Base-by-base conservation (phyloP, 2,888 invertebrate genomes). In the Dermolepida albohirtum region DNA sequence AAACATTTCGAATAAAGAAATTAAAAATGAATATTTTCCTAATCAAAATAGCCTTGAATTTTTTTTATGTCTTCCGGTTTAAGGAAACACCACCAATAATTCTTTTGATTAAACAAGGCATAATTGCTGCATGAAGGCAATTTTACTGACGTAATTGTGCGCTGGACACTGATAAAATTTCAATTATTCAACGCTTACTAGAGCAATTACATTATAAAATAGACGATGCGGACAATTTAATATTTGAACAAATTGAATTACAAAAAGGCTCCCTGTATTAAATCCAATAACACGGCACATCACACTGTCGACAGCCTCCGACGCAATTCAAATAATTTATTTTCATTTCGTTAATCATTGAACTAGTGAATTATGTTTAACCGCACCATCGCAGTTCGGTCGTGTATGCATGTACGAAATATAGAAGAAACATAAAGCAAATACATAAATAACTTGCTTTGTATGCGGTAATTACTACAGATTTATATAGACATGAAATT, bases 161-260 rank as follows among this genome's bases (percentile, higher is more conserved):
- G 40, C 10, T 11, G 6, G 17, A 11, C 47, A 62, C 34, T 47
- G 34, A 62, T 62, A 62, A 49, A 47, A 62, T 62, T 29, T 62
- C 47, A 62, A 47, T 62, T 62, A 62, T 62, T 62, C 47, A 62
- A 47, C 47, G 34, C 59, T 62, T 62, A 62, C 47, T 47, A 34
- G 34, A 47, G 47, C 16, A 47, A 54, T 40, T 54, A 54, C 54
- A 34, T 34, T 41, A 40, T 54, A 54, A 54, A 54, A 54, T 54
- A 16, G 40, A 54, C n/a, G 39, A 54, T 17, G 40, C 54, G 16
- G 11, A 54, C 17, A 54, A 54, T 54, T 54, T 54, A 54, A 16
- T 54, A 39, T 40, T 40, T 54, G 17, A 54, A 29, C 17, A 54
- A 54, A 54, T 54, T 54, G 54, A 54, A 54, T 54, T 54, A 54